phyloP scores from a whole-genome alignment of 53 echinoderm and acorn worm genomes.

The Hippasteria phrygiana region DNA sequence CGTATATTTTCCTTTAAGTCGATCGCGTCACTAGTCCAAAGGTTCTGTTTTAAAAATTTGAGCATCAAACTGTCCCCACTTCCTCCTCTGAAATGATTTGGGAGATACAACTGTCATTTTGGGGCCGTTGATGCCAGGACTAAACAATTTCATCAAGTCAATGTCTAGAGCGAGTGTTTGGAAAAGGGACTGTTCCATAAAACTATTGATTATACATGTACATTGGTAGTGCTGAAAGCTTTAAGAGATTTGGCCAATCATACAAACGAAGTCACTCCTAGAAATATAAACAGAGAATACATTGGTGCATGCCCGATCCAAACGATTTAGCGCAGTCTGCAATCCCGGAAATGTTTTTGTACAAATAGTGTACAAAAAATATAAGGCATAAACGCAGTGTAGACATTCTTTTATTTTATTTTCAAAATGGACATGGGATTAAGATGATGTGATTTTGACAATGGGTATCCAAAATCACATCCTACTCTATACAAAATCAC shows the following conservation, averaged over 20 bases:
- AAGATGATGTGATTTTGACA: no score
- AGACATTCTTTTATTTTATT: no score
- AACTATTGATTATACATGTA: background rate
- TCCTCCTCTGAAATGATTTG: conserved; percentile 18
- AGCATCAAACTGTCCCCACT: conserved; percentile 25
- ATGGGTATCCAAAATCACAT: no score
- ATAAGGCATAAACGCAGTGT: no score
- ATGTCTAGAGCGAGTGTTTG: background rate
- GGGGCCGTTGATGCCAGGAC: background rate
- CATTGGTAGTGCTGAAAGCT: background rate
- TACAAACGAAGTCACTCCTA: background rate
- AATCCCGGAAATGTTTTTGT: no score
- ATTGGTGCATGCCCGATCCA: no score
- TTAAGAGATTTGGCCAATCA: background rate
- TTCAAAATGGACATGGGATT: no score
- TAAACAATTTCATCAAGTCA: background rate
- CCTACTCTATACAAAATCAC: no score
- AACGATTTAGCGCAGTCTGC: no score
- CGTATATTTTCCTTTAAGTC: background rate
- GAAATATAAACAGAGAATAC: background rate
- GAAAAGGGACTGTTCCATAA: background rate
- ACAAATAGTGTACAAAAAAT: no score
- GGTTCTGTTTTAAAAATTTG: background rate
- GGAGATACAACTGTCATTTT: conserved; percentile 17
- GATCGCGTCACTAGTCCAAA: background rate